A percentile compares a stretch with the other conserved stretches of the same genome.
These are phyloP conservation scores for Lacanobia oleracea DNA, from an alignment of 2,888 invertebrate species.

Conservation along the genomic window DNA sequence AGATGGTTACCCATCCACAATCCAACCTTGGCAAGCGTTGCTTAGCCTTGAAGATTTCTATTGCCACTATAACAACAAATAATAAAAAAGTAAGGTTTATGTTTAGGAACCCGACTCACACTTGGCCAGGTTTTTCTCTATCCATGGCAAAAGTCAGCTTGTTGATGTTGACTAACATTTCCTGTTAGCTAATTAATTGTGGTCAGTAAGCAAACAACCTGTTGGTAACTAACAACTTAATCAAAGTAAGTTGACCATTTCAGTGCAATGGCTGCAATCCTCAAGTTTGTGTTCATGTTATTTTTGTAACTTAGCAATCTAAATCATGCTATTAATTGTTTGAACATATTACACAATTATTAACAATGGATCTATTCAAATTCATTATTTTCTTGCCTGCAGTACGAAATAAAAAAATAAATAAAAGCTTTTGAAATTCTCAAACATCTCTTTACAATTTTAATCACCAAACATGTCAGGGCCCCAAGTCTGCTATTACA, in stretches of 20 bases:
- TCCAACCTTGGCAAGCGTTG: too few relatives aligned
- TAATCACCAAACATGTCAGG: too few relatives aligned
- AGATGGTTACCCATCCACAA: too few relatives aligned
- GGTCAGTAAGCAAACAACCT: too few relatives aligned
- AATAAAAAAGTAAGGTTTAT: too few relatives aligned
- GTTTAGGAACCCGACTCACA: too few relatives aligned
- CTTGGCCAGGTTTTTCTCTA: neutral
- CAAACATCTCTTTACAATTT: too few relatives aligned
- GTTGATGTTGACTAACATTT: neutral
- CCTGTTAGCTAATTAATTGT: too few relatives aligned
- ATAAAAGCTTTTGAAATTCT: neutral
- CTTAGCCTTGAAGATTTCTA: too few relatives aligned
- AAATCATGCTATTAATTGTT: constrained; percentile 5
- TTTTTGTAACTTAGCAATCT: neutral
- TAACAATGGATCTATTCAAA: constrained; percentile 4
- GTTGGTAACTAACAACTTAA: neutral
- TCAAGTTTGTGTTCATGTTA: neutral
- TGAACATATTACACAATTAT: neutral
- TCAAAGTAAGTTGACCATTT: neutral
- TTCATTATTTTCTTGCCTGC: neutral
- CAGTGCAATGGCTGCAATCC: neutral
- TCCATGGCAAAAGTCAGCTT: neutral
- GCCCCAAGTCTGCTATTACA: too few relatives aligned
- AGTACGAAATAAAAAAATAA: neutral
- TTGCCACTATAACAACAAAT: too few relatives aligned